Evolutionary conservation across 2,113 vertebrate species (phyloP).

Genomic region (Myiozetetes cayanensis): DNA sequence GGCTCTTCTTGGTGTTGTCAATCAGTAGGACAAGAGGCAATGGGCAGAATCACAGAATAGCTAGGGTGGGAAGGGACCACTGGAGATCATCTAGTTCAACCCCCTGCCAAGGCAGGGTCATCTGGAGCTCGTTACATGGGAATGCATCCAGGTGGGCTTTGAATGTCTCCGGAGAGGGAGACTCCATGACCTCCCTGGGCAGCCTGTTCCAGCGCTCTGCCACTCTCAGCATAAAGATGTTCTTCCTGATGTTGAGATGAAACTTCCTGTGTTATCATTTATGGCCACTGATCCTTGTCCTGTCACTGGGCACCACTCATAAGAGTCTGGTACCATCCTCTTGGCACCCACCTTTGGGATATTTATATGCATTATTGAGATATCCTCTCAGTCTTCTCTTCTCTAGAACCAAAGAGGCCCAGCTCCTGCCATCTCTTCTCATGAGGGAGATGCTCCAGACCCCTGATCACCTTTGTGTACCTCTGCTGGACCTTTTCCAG

Average conservation of each 20-base stretch:
- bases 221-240: neutral
- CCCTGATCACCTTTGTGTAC: neutral
- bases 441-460: neutral
- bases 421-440: neutral
- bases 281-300: neutral
- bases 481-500: neutral
- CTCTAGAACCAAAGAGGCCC: neutral
- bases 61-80: neutral
- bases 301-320: neutral
- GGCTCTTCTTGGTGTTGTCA: neutral
- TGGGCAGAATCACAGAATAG: neutral
- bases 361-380: neutral
- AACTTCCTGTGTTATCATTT: neutral
- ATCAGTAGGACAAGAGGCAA: neutral
- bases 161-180: neutral
- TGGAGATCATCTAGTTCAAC: neutral
- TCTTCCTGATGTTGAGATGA: neutral
- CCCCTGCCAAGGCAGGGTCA: neutral
- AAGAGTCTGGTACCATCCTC: neutral
- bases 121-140: neutral
- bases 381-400: neutral
- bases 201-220: neutral
- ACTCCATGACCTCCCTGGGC: accelerated
- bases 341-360: accelerated
- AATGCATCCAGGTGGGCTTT: neutral